phyloP scores from a whole-genome alignment of 2,888 invertebrate species.

The Penaeus monodon region DNA sequence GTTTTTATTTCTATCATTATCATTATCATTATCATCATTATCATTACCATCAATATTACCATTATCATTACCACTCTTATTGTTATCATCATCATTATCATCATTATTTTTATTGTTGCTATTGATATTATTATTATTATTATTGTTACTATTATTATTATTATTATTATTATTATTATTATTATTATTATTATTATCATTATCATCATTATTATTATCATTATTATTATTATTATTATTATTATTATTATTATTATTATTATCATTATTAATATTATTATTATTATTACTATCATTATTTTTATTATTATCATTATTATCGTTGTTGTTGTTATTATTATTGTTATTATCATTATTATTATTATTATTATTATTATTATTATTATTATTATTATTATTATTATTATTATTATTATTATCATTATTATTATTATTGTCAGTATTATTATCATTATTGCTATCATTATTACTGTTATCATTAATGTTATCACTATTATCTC shows the following conservation, averaged over 20 bases:
- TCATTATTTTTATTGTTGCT: neutral
- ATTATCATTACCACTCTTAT: neutral
- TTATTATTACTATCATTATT: constrained; percentile 11
- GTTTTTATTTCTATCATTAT: too few species aligned
- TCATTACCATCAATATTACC: too few species aligned
- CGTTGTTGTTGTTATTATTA: neutral
- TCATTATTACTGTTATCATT: too few species aligned
- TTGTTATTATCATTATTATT: neutral
- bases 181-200: neutral
- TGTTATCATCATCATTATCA: neutral
- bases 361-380: constrained; percentile 5
- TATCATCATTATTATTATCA: neutral
- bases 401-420: neutral
- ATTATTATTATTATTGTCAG: neutral
- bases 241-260: neutral
- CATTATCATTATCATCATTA: too few species aligned
- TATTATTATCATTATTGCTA: neutral
- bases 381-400: constrained; percentile 1
- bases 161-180: neutral
- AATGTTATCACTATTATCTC: too few species aligned
- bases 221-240: neutral
- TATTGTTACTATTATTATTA: neutral
- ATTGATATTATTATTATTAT: neutral
- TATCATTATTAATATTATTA: neutral
- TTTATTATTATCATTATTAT: neutral